Percentiles rank a stretch among this genome's conserved stretches.
Evolutionary conservation across 2,888 invertebrate genomes (phyloP).

Genomic region (Leucania comma): DNA sequence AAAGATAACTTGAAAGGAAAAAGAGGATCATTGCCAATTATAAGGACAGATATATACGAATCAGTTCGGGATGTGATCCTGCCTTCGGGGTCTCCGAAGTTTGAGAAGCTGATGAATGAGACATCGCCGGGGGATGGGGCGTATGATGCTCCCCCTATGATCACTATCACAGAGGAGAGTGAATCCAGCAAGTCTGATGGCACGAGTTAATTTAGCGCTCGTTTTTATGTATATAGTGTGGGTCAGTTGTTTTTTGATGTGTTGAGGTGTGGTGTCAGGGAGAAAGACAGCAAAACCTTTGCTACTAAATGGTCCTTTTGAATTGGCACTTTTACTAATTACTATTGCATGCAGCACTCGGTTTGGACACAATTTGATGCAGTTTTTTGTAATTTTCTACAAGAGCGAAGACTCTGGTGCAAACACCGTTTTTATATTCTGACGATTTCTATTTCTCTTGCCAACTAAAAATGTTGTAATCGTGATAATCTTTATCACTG

Average conservation of each 20-base stretch:
- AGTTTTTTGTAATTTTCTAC: conserved; percentile 41
- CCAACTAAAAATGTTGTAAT: background rate
- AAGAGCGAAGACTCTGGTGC: background rate
- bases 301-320: background rate
- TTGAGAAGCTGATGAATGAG: conserved; percentile 90
- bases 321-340: too few relatives aligned
- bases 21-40: conserved; percentile 84
- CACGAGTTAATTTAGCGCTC: conserved; percentile 81
- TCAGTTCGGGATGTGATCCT: conserved; percentile 89
- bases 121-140: conserved; percentile 82
- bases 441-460: background rate
- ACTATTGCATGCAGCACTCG: background rate
- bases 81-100: conserved; percentile 90
- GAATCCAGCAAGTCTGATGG: conserved; percentile 84
- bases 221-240: conserved; percentile 72
- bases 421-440: background rate
- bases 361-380: background rate
- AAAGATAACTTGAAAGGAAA: conserved; percentile 82
- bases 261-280: conserved; percentile 34
- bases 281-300: background rate
- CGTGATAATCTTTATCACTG: conserved; percentile 8
- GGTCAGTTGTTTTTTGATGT: conserved; percentile 54
- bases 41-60: conserved; percentile 89
- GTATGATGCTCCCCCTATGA: conserved; percentile 84
- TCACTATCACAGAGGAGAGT: conserved; percentile 87